Evolutionary conservation across 2,888 invertebrate species (phyloP), one percentile per base, ranked within the genome.

Genomic region (Trichogramma dendrolimi): DNA sequence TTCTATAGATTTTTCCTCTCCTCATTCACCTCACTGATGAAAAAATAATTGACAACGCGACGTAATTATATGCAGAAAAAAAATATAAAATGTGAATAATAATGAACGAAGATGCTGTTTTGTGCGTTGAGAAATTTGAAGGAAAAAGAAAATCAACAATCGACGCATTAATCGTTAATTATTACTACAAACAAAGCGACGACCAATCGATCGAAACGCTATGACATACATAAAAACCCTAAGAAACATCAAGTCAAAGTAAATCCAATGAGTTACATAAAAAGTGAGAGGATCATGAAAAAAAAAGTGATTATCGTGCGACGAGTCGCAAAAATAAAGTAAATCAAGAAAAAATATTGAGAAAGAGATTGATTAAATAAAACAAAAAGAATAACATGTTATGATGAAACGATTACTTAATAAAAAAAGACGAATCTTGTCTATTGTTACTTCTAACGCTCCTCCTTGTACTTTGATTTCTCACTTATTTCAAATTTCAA

Each of bases 331-430:
- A 54, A 57, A 60, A 58, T 66, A 38, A 64, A 62, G 54, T 40
- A 61, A 66, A 68, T 61, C 60, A 51, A 62, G 57, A 62, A 61
- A 51, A 61, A 60, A 61, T 64, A 68, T 67, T 63, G 58, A 65
- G 67, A 47, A 65, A 55, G 60, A 67, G 52, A 44, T 52, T 41
- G 48, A 56, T 52, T 56, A 71, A 60, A 68, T 67, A 65, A 69
- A 62, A 67, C 72, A 71, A 71, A 71, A 69, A 71, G 69, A 72
- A 27, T 27, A 27, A 27, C 27, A 73, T 75, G 73, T 75, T 75
- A 75, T 75, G 73, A 75, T 74, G 47, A 74, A 75, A 75, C 68
- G 67, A 74, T 71, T 73, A 74, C 72, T 74, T 74, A 74, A 75
- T 75, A 75, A 75, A 74, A 73, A 70, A 72, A 60, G 60, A 55